A percentile compares a stretch with the other conserved stretches of the same genome.
phyloP scores from a whole-genome alignment of 2,113 vertebrate genomes.

The Ptychochromis oligacanthus region DNA sequence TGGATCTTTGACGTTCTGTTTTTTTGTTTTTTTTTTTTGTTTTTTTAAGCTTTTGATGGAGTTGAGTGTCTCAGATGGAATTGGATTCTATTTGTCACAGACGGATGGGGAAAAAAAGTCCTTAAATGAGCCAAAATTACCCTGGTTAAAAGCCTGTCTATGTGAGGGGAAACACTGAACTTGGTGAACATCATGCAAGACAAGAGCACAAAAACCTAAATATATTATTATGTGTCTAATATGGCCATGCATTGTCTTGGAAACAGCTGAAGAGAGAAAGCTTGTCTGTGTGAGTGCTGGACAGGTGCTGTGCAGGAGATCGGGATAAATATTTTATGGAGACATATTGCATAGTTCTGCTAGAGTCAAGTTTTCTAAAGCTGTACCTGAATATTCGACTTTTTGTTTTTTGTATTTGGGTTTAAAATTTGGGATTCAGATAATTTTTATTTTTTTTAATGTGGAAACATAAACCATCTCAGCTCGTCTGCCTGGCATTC shows the following conservation, averaged over 20 bases:
- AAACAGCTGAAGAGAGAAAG: neutral
- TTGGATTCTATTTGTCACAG: neutral
- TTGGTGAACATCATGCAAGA: neutral
- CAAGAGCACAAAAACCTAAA: neutral
- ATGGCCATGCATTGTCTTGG: neutral
- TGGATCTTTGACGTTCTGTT: too few relatives aligned
- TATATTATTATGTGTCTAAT: neutral
- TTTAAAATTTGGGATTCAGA: neutral
- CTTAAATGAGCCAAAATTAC: neutral
- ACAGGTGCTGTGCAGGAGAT: neutral
- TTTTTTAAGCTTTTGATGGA: neutral
- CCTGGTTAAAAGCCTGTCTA: neutral
- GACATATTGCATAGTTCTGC: neutral
- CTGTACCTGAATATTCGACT: neutral
- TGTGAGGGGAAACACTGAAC: rapidly evolving
- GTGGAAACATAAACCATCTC: neutral
- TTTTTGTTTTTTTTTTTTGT: too few relatives aligned
- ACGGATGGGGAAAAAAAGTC: neutral
- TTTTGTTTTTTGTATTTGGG: neutral
- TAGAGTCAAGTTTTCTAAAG: neutral
- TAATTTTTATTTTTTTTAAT: too few relatives aligned
- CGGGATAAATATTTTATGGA: neutral
- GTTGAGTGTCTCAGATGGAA: neutral
- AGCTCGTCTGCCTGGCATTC: rapidly evolving
- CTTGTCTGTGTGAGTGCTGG: neutral